Percentiles rank a stretch among this genome's conserved stretches.
phyloP scores from a whole-genome alignment of 2,113 vertebrate species.

The Archilochus colubris region DNA sequence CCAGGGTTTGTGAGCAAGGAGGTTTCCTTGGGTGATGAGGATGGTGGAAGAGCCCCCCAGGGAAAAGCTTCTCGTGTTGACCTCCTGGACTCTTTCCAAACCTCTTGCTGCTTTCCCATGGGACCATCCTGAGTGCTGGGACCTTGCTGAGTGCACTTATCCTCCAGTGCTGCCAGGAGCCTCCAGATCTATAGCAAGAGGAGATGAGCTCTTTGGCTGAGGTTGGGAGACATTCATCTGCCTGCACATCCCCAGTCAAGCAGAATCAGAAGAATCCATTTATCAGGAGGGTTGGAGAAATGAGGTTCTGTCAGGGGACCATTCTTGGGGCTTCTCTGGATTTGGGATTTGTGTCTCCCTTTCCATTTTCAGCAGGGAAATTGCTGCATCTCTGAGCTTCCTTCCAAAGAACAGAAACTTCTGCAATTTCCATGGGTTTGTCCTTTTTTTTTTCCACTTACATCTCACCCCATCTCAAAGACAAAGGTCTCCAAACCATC shows the following conservation, averaged over 20 bases:
- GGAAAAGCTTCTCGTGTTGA: neutral
- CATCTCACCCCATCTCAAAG: neutral
- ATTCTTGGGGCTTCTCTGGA: neutral
- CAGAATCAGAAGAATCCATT: neutral
- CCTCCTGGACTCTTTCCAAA: neutral
- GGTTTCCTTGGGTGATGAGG: neutral
- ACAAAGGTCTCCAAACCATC: neutral
- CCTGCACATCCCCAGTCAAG: neutral
- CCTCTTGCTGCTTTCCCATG: neutral
- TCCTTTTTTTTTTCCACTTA: neutral
- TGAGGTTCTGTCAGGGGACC: neutral
- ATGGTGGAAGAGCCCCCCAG: neutral
- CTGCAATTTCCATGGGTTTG: neutral
- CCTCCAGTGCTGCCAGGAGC: neutral
- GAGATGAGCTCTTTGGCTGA: constrained; percentile 54
- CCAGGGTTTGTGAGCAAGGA: fast-evolving
- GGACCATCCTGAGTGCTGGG: neutral
- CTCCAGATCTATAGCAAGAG: constrained; percentile 47
- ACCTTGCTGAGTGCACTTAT: constrained; percentile 55
- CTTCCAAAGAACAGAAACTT: neutral
- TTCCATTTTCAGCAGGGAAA: neutral
- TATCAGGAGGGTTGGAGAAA: neutral
- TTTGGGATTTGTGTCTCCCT: neutral
- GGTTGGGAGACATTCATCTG: constrained; percentile 17
- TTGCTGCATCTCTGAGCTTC: neutral